Conservation (phyloP, 1,140 invertebrate species). For the Psix sp. region DNA sequence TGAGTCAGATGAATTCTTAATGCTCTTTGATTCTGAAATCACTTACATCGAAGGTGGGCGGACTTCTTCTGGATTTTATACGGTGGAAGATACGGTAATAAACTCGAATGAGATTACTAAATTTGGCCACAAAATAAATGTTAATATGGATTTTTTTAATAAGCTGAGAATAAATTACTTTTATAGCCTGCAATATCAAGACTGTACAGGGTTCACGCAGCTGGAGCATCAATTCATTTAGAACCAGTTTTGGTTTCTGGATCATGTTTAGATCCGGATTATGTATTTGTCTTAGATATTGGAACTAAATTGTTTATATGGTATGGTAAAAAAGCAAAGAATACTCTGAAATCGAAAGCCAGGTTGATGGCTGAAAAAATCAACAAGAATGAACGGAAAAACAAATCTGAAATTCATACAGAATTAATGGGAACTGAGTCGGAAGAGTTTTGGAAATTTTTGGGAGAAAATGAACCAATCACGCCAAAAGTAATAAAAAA, state of each 20-base stretch:
- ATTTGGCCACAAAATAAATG: conserved; percentile 1
- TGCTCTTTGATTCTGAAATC: conserved; percentile 94
- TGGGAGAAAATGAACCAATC: conserved; percentile 77
- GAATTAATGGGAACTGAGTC: conserved; percentile 90
- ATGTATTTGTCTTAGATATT: conserved; percentile 94
- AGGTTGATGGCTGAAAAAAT: conserved; percentile 98
- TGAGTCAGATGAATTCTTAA: conserved; percentile 96
- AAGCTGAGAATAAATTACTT: conserved; percentile 8
- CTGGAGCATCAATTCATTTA: conserved; percentile 92
- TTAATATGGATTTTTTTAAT: neutral
- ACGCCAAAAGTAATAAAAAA: conserved; percentile 42
- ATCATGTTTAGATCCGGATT: conserved; percentile 90
- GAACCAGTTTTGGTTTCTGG: conserved; percentile 88
- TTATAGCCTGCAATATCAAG: conserved; percentile 87
- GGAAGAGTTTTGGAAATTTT: conserved; percentile 88
- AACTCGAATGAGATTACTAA: neutral
- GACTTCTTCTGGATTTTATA: conserved; percentile 98
- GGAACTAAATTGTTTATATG: conserved; percentile 94
- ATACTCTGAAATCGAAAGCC: conserved; percentile 95
- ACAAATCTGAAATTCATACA: conserved; percentile 92
- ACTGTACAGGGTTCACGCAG: conserved; percentile 92
- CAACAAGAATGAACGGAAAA: conserved; percentile 99
- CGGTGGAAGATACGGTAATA: conserved; percentile 92
- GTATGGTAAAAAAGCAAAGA: conserved; percentile 95
- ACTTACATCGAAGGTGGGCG: conserved; percentile 97